phyloP scores from a whole-genome alignment of 2,888 invertebrate species.

The Epinotia nisella region DNA sequence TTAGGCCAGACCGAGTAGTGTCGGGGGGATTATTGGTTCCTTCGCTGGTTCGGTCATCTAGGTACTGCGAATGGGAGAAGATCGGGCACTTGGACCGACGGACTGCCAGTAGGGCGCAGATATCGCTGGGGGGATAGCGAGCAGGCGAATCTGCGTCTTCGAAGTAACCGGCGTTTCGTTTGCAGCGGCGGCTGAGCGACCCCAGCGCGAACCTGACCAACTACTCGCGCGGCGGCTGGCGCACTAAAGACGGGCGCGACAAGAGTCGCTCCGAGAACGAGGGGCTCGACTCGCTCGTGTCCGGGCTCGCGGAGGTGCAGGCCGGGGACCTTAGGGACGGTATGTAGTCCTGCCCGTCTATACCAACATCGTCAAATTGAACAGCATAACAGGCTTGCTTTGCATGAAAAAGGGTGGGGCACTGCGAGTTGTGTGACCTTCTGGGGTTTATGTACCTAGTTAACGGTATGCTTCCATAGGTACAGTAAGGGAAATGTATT shows the following conservation, averaged over 20 bases:
- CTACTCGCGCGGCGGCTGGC: slow-evolving; percentile 93
- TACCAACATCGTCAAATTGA: neutral
- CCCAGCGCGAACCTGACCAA: slow-evolving; percentile 95
- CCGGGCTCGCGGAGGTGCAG: slow-evolving; percentile 95
- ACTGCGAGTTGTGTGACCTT: neutral
- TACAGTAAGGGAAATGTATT: no score
- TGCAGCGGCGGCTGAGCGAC: slow-evolving; percentile 93
- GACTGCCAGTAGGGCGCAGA: no score
- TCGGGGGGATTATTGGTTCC: no score
- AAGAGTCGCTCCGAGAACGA: slow-evolving; percentile 96
- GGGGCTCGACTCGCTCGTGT: slow-evolving; percentile 93
- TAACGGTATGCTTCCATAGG: neutral
- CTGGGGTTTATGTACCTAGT: neutral
- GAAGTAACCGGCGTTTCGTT: slow-evolving; percentile 34
- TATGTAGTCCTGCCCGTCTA: slow-evolving; percentile 71
- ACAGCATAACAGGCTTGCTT: neutral
- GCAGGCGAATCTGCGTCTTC: no score
- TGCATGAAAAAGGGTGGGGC: neutral
- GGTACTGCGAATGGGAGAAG: no score
- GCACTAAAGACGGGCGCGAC: slow-evolving; percentile 87
- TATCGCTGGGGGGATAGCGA: no score
- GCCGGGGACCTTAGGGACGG: slow-evolving; percentile 97
- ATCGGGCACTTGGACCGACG: no score
- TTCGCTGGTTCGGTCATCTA: no score
- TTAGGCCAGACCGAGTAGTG: no score